Evolutionary conservation across 2,888 invertebrate species (phyloP).

Genomic region (Stenichneumon culpator): DNA sequence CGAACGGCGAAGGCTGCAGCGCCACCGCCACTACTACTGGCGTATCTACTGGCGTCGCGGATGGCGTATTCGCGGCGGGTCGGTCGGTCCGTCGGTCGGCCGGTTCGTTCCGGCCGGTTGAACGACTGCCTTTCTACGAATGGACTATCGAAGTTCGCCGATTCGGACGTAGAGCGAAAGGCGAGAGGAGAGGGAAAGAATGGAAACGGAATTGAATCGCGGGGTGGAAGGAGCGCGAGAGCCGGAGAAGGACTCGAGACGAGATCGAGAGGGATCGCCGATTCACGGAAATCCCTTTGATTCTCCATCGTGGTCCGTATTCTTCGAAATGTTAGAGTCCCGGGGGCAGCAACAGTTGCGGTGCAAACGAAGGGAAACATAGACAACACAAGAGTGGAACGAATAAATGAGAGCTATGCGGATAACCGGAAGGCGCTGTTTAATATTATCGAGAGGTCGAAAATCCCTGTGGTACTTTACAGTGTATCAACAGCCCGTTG

Average conservation of each 20-base stretch:
- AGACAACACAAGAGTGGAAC: conserved; percentile 32
- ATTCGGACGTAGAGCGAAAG: conserved; percentile 62
- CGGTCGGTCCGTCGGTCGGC: conserved; percentile 53
- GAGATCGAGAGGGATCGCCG: conserved; percentile 39
- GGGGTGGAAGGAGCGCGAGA: conserved; percentile 34
- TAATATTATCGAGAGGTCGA: conserved; percentile 54
- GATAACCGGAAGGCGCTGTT: conserved; percentile 55
- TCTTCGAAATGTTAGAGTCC: conserved; percentile 50
- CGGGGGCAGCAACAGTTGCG: conserved; percentile 26
- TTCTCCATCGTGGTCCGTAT: conserved; percentile 57
- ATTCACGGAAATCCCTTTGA: conserved; percentile 60
- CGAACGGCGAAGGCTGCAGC: conserved; percentile 30
- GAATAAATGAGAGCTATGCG: conserved; percentile 30
- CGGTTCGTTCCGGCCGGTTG: conserved; percentile 59
- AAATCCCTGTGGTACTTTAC: conserved; percentile 38
- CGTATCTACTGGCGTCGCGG: conserved; percentile 41
- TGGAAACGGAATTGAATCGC: conserved; percentile 19
- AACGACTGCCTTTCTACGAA: conserved; percentile 49
- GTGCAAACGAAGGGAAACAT: conserved; percentile 32
- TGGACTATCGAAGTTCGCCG: conserved; percentile 50
- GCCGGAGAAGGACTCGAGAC: not conserved
- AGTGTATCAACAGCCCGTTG: conserved; percentile 18
- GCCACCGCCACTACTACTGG: conserved; percentile 52
- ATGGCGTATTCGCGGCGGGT: conserved; percentile 45
- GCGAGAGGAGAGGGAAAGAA: conserved; percentile 52